Conservation (phyloP, 2,797 vertebrate genomes). For the Pseudopleuronectes americanus region DNA sequence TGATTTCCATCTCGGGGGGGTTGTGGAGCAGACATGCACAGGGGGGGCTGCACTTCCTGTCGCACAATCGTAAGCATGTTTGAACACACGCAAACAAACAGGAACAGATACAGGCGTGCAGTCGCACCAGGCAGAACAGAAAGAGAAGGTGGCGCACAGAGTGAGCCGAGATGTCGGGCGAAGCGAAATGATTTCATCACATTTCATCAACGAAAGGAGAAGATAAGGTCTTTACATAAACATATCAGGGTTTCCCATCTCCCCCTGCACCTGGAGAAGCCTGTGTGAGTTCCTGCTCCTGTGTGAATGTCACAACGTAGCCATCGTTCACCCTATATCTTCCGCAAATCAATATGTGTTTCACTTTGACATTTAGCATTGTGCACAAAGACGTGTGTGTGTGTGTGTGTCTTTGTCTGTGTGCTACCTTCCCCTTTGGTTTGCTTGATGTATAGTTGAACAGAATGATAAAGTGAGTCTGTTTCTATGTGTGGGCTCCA, state of each 20-base stretch:
- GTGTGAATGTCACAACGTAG: conserved; percentile 73
- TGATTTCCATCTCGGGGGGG: conserved; percentile 75
- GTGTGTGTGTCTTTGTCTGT: conserved; percentile 35
- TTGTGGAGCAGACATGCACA: conserved; percentile 32
- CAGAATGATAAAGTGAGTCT: conserved; percentile 46
- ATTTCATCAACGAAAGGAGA: conserved; percentile 75
- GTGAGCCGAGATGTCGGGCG: conserved; percentile 26
- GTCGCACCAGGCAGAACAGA: conserved; percentile 25
- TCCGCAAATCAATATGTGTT: conserved; percentile 72
- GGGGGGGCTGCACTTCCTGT: conserved; percentile 6
- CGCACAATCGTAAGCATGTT: conserved; percentile 29
- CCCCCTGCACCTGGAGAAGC: conserved; percentile 38
- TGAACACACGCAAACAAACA: conserved; percentile 43
- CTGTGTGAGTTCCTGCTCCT: conserved; percentile 37
- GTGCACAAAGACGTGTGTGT: conserved; percentile 29
- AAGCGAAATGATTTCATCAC: conserved; percentile 61
- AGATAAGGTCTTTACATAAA: conserved; percentile 78
- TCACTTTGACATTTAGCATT: conserved; percentile 76
- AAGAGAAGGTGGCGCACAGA: conserved; percentile 31
- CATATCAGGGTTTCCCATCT: conserved; percentile 68
- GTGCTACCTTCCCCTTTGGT: conserved; percentile 46
- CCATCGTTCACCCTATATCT: conserved; percentile 78
- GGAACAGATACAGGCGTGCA: conserved; percentile 6
- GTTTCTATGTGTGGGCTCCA: conserved; percentile 32
- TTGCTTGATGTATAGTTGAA: conserved; percentile 33